Evolutionary conservation across 2,888 invertebrate genomes (phyloP).

Genomic region (Conus canariensis): DNA sequence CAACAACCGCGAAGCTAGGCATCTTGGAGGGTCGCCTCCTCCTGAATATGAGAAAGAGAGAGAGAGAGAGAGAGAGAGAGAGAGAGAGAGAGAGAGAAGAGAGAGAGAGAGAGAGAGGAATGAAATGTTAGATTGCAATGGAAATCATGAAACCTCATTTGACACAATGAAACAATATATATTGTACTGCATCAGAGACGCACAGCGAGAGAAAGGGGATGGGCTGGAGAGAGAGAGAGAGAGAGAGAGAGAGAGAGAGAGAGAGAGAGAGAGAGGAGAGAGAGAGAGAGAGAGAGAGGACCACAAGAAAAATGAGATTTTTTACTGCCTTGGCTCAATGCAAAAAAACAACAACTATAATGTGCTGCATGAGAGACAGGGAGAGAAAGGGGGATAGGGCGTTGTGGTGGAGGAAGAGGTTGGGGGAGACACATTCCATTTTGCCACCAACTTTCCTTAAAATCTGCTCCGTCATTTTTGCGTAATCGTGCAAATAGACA

Average conservation of each 20-base stretch:
- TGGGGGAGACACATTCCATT: neutral
- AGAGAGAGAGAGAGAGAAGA: neutral
- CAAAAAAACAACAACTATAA: too few species aligned
- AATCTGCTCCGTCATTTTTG: too few species aligned
- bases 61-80: neutral
- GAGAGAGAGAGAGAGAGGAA: neutral
- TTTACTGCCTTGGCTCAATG: too few species aligned
- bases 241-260: neutral
- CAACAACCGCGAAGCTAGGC: conserved; percentile 54
- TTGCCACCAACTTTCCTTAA: too few species aligned
- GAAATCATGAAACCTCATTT: too few species aligned
- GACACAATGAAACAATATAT: too few species aligned
- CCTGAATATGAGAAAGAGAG: conserved; percentile 42
- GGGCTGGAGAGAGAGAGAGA: neutral
- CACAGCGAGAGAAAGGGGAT: neutral
- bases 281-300: neutral
- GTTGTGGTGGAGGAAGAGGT: neutral
- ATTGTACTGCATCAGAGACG: neutral
- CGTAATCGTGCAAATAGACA: too few species aligned
- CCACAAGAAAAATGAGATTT: too few species aligned
- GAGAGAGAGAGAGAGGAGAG: conserved; percentile 6
- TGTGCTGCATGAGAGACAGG: neutral
- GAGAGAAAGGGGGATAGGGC: neutral
- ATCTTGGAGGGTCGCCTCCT: conserved; percentile 56
- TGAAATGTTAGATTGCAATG: too few species aligned